Percentiles rank a stretch among this genome's conserved stretches.
Conservation (phyloP, 2,888 invertebrate species). For the Alsophila aescularia region DNA sequence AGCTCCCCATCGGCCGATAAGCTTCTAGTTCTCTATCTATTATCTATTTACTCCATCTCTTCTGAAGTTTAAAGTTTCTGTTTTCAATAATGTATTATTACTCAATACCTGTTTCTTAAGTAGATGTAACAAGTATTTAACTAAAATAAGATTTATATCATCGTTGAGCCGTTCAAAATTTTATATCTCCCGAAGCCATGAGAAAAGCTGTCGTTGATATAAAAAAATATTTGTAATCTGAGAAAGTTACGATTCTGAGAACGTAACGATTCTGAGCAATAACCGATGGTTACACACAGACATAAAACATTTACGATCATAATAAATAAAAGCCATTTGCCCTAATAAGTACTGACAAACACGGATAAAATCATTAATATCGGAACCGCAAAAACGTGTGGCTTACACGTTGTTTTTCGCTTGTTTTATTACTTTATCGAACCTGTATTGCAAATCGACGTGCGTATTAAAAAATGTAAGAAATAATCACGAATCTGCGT, state of each 20-base stretch:
- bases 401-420: constrained; percentile 52
- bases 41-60: too few relatives aligned
- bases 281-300: constrained; percentile 20
- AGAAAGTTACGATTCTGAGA: constrained; percentile 20
- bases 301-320: constrained; percentile 17
- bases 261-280: constrained; percentile 20
- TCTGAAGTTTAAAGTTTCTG: too few relatives aligned
- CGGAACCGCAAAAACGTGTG: constrained; percentile 25
- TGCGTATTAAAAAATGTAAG: constrained; percentile 62
- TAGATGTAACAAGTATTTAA: constrained; percentile 6
- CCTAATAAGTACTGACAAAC: constrained; percentile 28
- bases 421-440: constrained; percentile 59
- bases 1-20: too few relatives aligned
- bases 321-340: constrained; percentile 27
- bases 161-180: constrained; percentile 8
- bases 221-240: constrained; percentile 21
- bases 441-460: constrained; percentile 66
- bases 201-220: constrained; percentile 13
- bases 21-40: too few relatives aligned
- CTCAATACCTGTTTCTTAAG: too few relatives aligned
- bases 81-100: too few relatives aligned
- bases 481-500: constrained; percentile 55
- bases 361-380: constrained; percentile 26
- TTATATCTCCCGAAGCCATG: constrained; percentile 13
- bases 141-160: constrained; percentile 20